Evolutionary conservation across 2,888 invertebrate species (phyloP).

Genomic region (Dolichomitus sp.): DNA sequence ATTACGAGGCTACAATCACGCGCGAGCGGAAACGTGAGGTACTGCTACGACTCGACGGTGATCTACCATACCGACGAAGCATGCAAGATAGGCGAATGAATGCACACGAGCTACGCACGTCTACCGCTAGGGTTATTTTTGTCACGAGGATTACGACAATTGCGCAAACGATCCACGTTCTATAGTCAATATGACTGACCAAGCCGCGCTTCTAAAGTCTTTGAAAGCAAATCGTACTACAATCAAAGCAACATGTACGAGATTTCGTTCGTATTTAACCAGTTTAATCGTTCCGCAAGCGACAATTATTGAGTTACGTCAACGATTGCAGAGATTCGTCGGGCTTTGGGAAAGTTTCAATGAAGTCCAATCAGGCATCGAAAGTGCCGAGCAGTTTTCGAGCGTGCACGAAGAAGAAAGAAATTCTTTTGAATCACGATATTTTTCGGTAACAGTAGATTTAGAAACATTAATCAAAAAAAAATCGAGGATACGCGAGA

Average conservation of each 20-base stretch:
- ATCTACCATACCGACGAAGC: too few species aligned
- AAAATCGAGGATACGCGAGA: not conserved
- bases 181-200: not conserved
- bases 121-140: too few species aligned
- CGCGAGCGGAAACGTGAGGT: too few species aligned
- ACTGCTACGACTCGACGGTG: too few species aligned
- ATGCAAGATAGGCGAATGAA: too few species aligned
- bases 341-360: not conserved
- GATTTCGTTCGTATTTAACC: constrained; percentile 15
- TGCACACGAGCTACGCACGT: too few species aligned
- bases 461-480: constrained; percentile 15
- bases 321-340: not conserved
- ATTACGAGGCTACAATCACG: too few species aligned
- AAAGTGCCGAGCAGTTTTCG: not conserved
- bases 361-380: not conserved
- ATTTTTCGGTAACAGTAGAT: constrained; percentile 11
- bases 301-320: not conserved
- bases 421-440: constrained; percentile 2
- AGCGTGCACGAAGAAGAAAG: not conserved
- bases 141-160: too few species aligned
- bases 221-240: constrained; percentile 3
- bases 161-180: not conserved
- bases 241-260: constrained; percentile 16
- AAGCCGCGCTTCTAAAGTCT: not conserved
- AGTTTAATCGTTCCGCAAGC: not conserved